Percentiles rank a stretch among this genome's conserved stretches.
Evolutionary conservation across 2,113 vertebrate genomes (phyloP).

Genomic region (Pavo muticus): DNA sequence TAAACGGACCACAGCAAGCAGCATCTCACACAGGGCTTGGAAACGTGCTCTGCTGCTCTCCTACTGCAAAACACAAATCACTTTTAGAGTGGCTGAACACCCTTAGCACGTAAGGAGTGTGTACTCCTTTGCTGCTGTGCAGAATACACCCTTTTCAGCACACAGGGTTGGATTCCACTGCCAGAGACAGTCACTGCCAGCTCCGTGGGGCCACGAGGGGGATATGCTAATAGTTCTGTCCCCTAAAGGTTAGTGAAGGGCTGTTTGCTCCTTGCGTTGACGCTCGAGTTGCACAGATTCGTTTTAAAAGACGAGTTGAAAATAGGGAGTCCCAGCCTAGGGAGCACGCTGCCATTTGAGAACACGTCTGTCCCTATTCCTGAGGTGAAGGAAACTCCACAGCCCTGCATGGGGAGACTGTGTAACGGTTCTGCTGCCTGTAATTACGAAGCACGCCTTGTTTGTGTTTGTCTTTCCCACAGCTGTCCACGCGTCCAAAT

Average conservation of each 20-base stretch:
- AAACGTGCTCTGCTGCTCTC: background rate
- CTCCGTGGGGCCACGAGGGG: background rate
- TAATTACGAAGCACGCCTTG: background rate
- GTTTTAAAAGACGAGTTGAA: background rate
- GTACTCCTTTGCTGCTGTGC: background rate
- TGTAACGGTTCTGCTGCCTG: accelerated
- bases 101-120: background rate
- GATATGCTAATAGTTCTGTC: background rate
- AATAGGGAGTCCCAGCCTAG: background rate
- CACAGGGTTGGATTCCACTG: background rate
- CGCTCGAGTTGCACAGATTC: accelerated
- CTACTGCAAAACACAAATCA: background rate
- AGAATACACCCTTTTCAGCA: background rate
- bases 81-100: background rate
- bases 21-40: background rate
- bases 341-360: accelerated
- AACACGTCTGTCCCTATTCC: background rate
- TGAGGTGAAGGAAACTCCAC: accelerated
- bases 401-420: accelerated
- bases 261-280: background rate
- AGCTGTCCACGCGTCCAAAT: background rate
- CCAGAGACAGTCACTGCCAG: background rate
- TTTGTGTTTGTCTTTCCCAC: background rate
- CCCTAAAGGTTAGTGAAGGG: background rate
- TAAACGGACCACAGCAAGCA: background rate